phyloP scores from a whole-genome alignment of 2,797 vertebrate genomes.

The Catostomus latipinnis region DNA sequence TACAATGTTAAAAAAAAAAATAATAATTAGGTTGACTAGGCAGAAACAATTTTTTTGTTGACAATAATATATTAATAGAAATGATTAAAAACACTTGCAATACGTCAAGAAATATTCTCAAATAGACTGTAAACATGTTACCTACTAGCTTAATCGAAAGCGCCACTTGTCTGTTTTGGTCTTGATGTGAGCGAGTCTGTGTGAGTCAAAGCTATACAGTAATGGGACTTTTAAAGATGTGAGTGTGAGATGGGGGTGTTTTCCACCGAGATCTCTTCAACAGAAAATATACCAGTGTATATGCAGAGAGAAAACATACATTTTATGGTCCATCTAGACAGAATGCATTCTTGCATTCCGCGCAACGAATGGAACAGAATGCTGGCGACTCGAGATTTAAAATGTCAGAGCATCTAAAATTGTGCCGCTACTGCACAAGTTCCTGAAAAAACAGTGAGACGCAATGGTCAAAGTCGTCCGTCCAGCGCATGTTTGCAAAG shows the following conservation, averaged over 20 bases:
- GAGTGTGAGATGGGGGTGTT: constrained; percentile 9
- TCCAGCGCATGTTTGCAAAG: no score
- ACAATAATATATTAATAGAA: neutral
- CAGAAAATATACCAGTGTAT: neutral
- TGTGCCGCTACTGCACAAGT: no score
- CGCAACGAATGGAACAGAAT: no score
- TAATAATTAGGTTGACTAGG: neutral
- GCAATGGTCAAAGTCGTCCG: no score
- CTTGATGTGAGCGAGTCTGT: constrained; percentile 5
- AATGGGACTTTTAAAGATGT: constrained; percentile 8
- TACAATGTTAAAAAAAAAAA: no score
- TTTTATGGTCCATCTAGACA: neutral
- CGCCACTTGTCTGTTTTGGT: constrained; percentile 20
- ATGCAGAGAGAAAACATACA: neutral
- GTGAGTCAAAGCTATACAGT: constrained; percentile 1
- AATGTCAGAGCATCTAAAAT: no score
- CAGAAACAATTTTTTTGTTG: neutral
- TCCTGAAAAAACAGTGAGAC: no score
- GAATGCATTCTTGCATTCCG: neutral
- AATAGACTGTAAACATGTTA: no score
- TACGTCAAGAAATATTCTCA: no score
- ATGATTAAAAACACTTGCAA: neutral
- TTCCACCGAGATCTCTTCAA: neutral
- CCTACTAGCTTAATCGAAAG: neutral
- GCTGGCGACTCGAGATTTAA: no score